Evolutionary conservation across 1,140 invertebrate species (phyloP).

Genomic region (Anoplophora glabripennis): DNA sequence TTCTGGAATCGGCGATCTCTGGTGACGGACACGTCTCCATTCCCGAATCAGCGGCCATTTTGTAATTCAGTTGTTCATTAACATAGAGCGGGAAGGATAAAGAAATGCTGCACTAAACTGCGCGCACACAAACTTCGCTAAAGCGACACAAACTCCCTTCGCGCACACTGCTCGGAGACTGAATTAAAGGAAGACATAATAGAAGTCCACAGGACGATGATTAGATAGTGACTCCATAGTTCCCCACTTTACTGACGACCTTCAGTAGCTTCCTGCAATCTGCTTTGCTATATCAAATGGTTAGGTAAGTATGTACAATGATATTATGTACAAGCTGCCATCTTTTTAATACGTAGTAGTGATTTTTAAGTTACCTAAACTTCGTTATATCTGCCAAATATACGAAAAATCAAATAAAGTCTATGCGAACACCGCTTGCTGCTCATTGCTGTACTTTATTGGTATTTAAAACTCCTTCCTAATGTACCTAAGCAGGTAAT

Average conservation of each 20-base stretch:
- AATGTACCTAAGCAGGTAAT: too few relatives aligned
- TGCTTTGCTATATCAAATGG: too few relatives aligned
- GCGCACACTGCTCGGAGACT: constrained; percentile 6
- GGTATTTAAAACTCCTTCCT: too few relatives aligned
- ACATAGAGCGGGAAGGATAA: constrained; percentile 32
- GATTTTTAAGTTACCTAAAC: too few relatives aligned
- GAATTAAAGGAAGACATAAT: constrained; percentile 5
- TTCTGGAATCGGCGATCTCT: constrained; percentile 77
- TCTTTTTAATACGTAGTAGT: too few relatives aligned
- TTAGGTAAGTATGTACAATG: too few relatives aligned
- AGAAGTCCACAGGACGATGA: constrained; percentile 12
- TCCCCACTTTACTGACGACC: background rate
- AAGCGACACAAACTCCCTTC: background rate
- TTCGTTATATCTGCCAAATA: too few relatives aligned
- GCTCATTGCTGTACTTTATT: too few relatives aligned
- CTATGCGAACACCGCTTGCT: too few relatives aligned
- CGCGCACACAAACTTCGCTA: constrained; percentile 14
- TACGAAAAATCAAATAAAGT: too few relatives aligned
- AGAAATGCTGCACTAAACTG: constrained; percentile 19
- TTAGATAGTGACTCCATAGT: constrained; percentile 21
- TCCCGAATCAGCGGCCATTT: constrained; percentile 76
- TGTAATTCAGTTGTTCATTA: constrained; percentile 40
- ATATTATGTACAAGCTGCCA: too few relatives aligned
- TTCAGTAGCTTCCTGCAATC: too few relatives aligned
- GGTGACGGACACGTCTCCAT: constrained; percentile 79